Percentiles rank a stretch among this genome's conserved stretches.
Conservation (phyloP, 2,797 vertebrate genomes). For the Macrochelys suwanniensis region DNA sequence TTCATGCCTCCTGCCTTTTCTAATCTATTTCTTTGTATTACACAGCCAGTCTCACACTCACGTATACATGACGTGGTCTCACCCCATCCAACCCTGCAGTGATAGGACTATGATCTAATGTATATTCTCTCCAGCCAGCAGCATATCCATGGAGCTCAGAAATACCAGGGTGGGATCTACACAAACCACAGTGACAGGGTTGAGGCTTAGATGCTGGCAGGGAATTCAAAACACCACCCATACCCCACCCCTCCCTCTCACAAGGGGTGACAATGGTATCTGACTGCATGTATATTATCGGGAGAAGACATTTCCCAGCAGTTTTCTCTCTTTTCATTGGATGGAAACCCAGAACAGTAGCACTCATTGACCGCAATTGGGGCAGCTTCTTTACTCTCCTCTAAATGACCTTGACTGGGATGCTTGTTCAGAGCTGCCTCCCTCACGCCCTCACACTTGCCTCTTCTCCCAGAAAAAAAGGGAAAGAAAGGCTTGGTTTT, state of each 20-base stretch:
- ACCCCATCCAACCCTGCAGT: background rate
- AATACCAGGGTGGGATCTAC: background rate
- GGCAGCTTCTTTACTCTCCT: background rate
- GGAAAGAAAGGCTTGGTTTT: background rate
- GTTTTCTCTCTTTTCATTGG: rapidly evolving
- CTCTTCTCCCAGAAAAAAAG: background rate
- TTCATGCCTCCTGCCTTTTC: background rate
- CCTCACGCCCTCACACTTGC: background rate
- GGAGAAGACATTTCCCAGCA: background rate
- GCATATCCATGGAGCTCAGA: background rate
- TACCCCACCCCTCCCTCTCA: background rate
- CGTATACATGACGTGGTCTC: background rate
- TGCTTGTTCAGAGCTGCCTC: background rate
- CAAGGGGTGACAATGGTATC: background rate
- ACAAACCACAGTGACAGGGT: background rate
- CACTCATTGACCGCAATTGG: background rate
- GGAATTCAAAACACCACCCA: background rate
- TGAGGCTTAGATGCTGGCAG: background rate
- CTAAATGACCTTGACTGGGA: slow-evolving; percentile 18
- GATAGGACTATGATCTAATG: background rate
- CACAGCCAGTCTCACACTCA: background rate
- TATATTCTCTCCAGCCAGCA: background rate
- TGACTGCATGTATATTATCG: background rate
- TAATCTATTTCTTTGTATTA: background rate
- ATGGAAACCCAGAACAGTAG: rapidly evolving